Evolutionary conservation across 2,888 invertebrate species (phyloP).

Genomic region (Mycalesis mineus): DNA sequence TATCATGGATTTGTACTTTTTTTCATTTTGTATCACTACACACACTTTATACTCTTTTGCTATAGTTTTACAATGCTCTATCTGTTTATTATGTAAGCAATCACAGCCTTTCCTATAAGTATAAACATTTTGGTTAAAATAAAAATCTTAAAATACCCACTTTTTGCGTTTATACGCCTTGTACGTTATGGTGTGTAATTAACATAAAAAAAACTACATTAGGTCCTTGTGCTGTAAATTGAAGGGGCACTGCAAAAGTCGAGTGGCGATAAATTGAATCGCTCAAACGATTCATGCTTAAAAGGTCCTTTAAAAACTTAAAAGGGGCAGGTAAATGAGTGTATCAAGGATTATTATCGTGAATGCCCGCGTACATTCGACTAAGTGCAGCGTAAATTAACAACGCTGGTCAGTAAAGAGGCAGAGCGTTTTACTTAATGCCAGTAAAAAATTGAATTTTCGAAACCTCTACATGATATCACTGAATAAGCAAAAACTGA

Average conservation of each 20-base stretch:
- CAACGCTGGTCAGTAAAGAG: too few relatives aligned
- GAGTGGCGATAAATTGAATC: slow-evolving; percentile 28
- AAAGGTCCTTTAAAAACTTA: slow-evolving; percentile 18
- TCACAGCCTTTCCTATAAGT: too few relatives aligned
- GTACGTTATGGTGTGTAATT: not conserved
- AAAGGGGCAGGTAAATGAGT: slow-evolving; percentile 22
- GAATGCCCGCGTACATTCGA: slow-evolving; percentile 7
- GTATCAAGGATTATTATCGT: slow-evolving; percentile 19
- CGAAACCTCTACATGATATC: too few relatives aligned
- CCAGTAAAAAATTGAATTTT: too few relatives aligned
- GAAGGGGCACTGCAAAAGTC: slow-evolving; percentile 22
- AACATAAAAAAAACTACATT: slow-evolving; percentile 14
- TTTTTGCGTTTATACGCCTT: not conserved
- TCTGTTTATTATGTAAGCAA: too few relatives aligned
- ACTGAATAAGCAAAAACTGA: too few relatives aligned
- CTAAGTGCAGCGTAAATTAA: not conserved
- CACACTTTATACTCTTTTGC: too few relatives aligned
- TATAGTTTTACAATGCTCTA: not conserved
- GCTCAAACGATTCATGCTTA: slow-evolving; percentile 23
- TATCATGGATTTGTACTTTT: too few relatives aligned
- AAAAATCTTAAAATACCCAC: too few relatives aligned
- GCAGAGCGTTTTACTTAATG: too few relatives aligned
- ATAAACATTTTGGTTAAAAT: too few relatives aligned
- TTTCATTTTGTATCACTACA: too few relatives aligned
- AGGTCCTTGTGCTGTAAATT: slow-evolving; percentile 11